Conservation (phyloP, 2,113 vertebrate genomes). For the Eonycteris spelaea region DNA sequence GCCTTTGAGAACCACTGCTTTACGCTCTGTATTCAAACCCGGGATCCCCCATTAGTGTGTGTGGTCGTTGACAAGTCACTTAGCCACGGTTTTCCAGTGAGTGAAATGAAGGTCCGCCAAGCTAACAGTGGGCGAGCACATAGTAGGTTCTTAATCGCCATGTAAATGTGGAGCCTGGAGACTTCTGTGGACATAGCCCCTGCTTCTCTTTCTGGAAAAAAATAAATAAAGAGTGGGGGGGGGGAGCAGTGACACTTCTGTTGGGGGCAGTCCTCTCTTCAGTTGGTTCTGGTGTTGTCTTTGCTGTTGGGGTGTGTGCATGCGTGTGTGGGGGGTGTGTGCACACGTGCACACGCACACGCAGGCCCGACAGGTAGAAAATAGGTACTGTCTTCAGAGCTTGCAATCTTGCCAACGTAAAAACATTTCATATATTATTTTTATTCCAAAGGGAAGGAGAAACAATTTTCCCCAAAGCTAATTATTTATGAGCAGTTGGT, state of each 20-base stretch:
- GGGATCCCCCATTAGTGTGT: accelerated
- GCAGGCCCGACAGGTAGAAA: slow-evolving; percentile 48
- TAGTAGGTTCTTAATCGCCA: neutral
- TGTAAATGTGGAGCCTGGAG: accelerated
- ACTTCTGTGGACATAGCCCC: neutral
- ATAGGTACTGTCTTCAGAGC: slow-evolving; percentile 62
- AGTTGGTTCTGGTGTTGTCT: neutral
- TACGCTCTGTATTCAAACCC: accelerated
- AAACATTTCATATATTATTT: slow-evolving; percentile 59
- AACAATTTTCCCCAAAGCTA: neutral
- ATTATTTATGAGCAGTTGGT: slow-evolving; percentile 72
- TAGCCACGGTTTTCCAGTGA: neutral
- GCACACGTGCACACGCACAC: neutral
- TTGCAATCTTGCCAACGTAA: slow-evolving; percentile 66
- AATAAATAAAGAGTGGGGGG: no score
- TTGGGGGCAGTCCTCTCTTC: neutral
- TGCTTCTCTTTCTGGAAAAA: neutral
- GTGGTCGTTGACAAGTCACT: neutral
- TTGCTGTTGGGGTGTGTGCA: accelerated
- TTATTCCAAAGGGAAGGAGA: neutral
- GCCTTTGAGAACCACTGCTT: neutral
- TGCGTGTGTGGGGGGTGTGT: neutral
- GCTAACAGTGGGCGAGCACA: neutral
- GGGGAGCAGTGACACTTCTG: accelerated
- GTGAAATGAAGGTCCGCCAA: accelerated